Base-by-base conservation (phyloP, 2,888 invertebrate genomes). In the Coelopa pilipes region DNA sequence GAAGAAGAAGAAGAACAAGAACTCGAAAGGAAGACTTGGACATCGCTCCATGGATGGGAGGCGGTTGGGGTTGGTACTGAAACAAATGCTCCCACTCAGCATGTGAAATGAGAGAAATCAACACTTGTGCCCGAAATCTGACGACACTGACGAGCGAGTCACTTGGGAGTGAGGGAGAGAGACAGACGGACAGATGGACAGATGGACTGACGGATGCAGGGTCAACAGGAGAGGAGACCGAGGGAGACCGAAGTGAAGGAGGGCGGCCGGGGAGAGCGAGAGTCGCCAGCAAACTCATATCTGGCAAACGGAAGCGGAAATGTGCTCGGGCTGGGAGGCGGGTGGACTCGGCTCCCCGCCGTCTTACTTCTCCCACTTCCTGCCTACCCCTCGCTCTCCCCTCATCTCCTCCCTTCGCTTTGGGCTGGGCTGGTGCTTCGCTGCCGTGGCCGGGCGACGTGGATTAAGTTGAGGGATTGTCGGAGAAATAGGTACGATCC, bases 81-180 rank as follows among this genome's bases (percentile, higher is more conserved):
- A 66, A 66, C 50, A 66, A 66, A 66, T 66, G 66, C 50, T 66
- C 24, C 66, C 66, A 66, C 66, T 66, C 66, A 66, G 24, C 66
- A 66, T 66, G 50, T 66, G 66, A 66, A 66, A 24, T 66, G 66
- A 46, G 50, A 66, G 50, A 66, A 50, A 49, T 66, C 66, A 47
- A 49, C 66, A 66, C 66, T 49, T 19, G 17, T 21, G 50, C 24
- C 21, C 13, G 19, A 66, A 66, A 50, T 66, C 66, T 49, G 50
- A 66, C 50, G 66, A 66, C 66, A 21, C 19, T 15, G 4, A 1
- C 34, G 15, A 50, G 53, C 9, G 17, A 45, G 55, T n/a, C 34
- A 21, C 10, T n/a, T 9, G 45, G 11, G 57, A 57, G 57, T 57
- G 45, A 59, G 45, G 2, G 46, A 69, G 34, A 66, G 53, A 46